Percentiles rank a stretch among this genome's conserved stretches.
These are phyloP conservation scores for Lepetodrilus schrolli DNA, from an alignment of 2,888 invertebrate genomes.

Conservation along the genomic window DNA sequence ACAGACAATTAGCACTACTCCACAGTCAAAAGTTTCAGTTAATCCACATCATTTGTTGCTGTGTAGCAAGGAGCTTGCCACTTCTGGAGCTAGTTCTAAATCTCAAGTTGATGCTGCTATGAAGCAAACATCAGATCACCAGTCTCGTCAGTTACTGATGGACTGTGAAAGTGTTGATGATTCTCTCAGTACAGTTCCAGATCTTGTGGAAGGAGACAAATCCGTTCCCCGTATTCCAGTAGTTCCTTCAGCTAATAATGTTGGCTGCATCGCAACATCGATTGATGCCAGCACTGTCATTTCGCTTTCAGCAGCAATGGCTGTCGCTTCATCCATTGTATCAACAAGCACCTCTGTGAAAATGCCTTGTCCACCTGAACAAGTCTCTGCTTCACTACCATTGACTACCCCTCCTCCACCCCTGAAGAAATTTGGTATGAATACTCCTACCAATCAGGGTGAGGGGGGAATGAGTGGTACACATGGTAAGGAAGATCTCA, in stretches of 20 bases:
- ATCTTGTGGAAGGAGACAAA: not conserved
- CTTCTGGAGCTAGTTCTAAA: too few species aligned
- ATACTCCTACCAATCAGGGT: not conserved
- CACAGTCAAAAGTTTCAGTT: too few species aligned
- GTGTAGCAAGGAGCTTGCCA: too few species aligned
- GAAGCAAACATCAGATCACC: not conserved
- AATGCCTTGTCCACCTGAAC: not conserved
- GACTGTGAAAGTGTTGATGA: constrained; percentile 29
- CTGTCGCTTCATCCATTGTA: constrained; percentile 8
- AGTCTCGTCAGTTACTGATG: not conserved
- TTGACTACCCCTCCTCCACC: not conserved
- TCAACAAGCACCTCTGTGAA: not conserved
- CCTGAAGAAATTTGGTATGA: not conserved
- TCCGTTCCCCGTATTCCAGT: not conserved
- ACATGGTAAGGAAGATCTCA: too few species aligned
- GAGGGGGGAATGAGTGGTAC: not conserved
- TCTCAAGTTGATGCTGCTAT: not conserved
- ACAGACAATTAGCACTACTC: too few species aligned
- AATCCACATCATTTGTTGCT: too few species aligned
- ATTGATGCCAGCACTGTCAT: constrained; percentile 5
- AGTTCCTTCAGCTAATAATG: not conserved
- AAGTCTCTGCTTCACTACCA: not conserved
- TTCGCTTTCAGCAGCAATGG: not conserved
- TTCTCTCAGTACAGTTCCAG: not conserved
- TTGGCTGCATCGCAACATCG: not conserved